These are phyloP conservation scores for Chloroceryle inda DNA, from an alignment of 2,797 vertebrate species.

Conservation along the genomic window DNA sequence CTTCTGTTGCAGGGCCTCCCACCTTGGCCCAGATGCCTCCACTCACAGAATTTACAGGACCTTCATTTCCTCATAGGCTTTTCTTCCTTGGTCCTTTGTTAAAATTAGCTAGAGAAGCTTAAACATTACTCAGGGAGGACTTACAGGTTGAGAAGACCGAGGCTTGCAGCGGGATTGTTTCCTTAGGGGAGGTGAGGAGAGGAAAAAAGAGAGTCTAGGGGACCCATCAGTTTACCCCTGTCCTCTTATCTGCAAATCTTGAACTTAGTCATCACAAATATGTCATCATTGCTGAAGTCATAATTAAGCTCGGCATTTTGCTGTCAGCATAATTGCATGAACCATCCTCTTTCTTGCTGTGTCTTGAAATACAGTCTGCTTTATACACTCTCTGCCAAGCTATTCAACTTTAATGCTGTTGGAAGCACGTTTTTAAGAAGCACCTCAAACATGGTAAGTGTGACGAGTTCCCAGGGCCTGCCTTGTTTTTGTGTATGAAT, in stretches of 20 bases:
- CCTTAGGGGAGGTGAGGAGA: background rate
- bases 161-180: background rate
- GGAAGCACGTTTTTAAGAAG: background rate
- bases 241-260: background rate
- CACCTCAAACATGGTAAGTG: background rate
- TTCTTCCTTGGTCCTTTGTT: background rate
- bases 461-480: background rate
- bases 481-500: background rate
- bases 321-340: background rate
- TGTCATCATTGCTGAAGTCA: conserved; percentile 6
- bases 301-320: conserved; percentile 23
- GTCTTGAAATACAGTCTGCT: background rate
- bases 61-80: background rate
- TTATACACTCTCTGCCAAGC: background rate
- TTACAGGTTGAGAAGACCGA: background rate
- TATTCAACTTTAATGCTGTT: background rate
- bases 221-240: background rate
- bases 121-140: background rate
- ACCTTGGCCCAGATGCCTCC: background rate
- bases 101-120: background rate
- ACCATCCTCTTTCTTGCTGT: background rate
- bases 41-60: background rate
- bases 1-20: background rate
- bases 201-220: background rate
- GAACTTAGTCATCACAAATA: background rate